A percentile compares a stretch with the other conserved stretches of the same genome.
Evolutionary conservation across 2,113 vertebrate species (phyloP).

Genomic region (Typhlomys cinereus): DNA sequence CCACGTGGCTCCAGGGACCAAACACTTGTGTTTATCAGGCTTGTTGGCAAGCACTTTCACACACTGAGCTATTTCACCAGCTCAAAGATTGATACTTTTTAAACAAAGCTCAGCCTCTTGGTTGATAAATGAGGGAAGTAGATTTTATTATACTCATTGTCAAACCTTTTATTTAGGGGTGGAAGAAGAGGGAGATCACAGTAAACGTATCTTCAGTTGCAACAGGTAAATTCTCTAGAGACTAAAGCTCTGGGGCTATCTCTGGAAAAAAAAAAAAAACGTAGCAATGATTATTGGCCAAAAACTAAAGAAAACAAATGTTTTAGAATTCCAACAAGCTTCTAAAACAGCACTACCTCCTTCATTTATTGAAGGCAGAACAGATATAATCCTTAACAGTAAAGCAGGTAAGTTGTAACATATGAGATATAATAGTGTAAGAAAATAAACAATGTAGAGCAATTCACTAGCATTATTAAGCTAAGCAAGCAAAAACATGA

Average conservation of each 20-base stretch:
- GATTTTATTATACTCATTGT: conserved; percentile 22
- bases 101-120: neutral
- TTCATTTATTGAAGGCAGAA: neutral
- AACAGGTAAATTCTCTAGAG: conserved; percentile 33
- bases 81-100: no score
- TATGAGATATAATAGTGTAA: neutral
- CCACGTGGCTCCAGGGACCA: no score
- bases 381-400: conserved; percentile 3
- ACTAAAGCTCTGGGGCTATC: conserved; percentile 4
- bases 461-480: no score
- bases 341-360: neutral
- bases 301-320: neutral
- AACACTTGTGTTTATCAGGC: no score
- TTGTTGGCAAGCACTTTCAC: no score
- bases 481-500: no score
- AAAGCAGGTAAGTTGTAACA: conserved; percentile 15
- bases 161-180: neutral
- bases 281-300: neutral
- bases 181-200: neutral
- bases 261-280: neutral
- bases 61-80: no score
- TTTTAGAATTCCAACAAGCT: neutral
- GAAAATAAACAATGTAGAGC: neutral
- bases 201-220: conserved; percentile 51
- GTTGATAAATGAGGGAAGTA: neutral